Percentiles rank a stretch among this genome's conserved stretches.
Evolutionary conservation across 2,113 vertebrate species (phyloP).

Genomic region (Morphnarchus princeps): DNA sequence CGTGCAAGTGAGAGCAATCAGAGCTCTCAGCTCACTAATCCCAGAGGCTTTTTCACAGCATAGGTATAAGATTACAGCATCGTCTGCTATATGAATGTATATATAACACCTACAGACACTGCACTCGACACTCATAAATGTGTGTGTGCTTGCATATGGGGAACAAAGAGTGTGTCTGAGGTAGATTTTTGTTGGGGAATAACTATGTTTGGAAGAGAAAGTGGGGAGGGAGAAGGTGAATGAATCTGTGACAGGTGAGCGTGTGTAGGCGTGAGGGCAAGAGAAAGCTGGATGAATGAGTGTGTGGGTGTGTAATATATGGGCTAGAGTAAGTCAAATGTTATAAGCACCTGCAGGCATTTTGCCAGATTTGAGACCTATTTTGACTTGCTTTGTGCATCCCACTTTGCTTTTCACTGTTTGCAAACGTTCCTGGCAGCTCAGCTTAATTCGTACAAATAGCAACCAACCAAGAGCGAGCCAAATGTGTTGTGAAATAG

Average conservation of each 20-base stretch:
- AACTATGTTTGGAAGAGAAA: neutral
- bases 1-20: neutral
- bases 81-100: neutral
- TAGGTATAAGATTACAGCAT: constrained; percentile 37
- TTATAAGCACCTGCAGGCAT: constrained; percentile 11
- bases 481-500: constrained; percentile 56
- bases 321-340: constrained; percentile 21
- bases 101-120: neutral
- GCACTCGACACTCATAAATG: neutral
- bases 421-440: constrained; percentile 52
- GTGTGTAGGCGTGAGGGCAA: neutral
- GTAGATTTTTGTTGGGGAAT: neutral
- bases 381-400: constrained; percentile 48
- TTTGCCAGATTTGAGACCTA: neutral
- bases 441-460: constrained; percentile 54
- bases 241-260: neutral
- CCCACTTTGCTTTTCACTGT: constrained; percentile 51
- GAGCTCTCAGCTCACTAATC: constrained; percentile 16
- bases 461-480: constrained; percentile 16
- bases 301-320: constrained; percentile 9
- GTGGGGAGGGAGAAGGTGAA: neutral
- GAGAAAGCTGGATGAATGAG: constrained; percentile 38
- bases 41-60: constrained; percentile 3
- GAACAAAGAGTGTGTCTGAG: neutral
- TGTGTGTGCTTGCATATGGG: neutral